Conservation (phyloP, 2,113 vertebrate genomes). For the Eudyptes chrysolophus region DNA sequence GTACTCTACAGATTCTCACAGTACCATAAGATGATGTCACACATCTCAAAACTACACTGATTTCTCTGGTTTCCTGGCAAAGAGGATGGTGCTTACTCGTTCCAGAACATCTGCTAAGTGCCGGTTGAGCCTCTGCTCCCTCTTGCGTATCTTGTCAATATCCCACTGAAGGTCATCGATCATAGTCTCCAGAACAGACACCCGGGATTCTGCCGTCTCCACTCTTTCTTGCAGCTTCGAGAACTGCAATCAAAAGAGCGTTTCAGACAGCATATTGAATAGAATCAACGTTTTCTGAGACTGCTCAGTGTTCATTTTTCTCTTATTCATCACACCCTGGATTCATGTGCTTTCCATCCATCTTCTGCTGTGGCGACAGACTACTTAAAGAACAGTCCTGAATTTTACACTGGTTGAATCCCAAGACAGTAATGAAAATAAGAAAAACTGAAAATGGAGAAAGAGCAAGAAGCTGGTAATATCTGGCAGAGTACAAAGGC, state of each 20-base stretch:
- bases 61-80: background rate
- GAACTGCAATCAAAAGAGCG: constrained; percentile 62
- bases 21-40: background rate
- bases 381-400: background rate
- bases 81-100: constrained; percentile 72
- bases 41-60: background rate
- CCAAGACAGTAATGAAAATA: background rate
- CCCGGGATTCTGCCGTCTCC: constrained; percentile 88
- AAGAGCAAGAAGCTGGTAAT: background rate
- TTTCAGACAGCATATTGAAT: background rate
- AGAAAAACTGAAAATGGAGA: background rate
- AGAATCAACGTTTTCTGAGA: background rate
- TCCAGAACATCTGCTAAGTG: constrained; percentile 92
- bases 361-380: background rate
- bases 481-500: background rate
- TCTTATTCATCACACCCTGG: background rate
- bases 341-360: background rate
- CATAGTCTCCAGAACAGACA: constrained; percentile 89
- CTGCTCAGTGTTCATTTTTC: background rate
- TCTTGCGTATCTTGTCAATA: constrained; percentile 93
- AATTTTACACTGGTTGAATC: background rate
- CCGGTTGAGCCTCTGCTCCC: constrained; percentile 91
- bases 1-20: background rate
- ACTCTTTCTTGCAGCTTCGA: constrained; percentile 85
- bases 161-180: constrained; percentile 98